A percentile compares a stretch with the other conserved stretches of the same genome.
Evolutionary conservation across 2,797 vertebrate species (phyloP).

Genomic region (Pipistrellus pipistrellus): DNA sequence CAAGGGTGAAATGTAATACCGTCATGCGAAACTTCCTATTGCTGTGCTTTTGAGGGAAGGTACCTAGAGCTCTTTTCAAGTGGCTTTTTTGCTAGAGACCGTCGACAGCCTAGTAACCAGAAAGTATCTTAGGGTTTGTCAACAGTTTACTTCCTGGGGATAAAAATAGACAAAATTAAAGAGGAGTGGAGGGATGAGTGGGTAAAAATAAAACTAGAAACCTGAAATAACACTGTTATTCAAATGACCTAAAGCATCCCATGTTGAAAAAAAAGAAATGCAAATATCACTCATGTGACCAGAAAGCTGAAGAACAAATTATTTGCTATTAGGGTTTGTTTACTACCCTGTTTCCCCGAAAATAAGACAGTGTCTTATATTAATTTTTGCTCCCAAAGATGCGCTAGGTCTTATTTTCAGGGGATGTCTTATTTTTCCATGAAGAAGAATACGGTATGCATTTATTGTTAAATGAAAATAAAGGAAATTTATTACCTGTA

Average conservation of each 20-base stretch:
- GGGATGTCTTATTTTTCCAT: too few relatives aligned
- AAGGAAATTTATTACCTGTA: too few relatives aligned
- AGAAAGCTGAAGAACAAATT: background rate
- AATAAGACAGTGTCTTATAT: too few relatives aligned
- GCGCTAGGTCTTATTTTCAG: too few relatives aligned
- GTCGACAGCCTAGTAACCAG: background rate
- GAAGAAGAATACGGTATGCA: too few relatives aligned
- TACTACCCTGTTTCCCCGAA: background rate
- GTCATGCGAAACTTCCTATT: background rate
- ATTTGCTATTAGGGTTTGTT: background rate
- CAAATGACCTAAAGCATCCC: background rate
- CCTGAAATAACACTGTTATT: background rate
- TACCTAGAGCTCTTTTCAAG: constrained; percentile 32
- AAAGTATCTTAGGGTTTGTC: background rate
- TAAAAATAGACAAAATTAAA: constrained; percentile 52
- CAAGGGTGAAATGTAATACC: constrained; percentile 63
- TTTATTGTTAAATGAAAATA: too few relatives aligned
- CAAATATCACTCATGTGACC: background rate
- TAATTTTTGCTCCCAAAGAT: too few relatives aligned
- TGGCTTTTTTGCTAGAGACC: constrained; percentile 2
- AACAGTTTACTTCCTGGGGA: constrained; percentile 3
- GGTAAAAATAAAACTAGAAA: constrained; percentile 36
- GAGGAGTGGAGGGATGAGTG: background rate
- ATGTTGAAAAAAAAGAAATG: background rate
- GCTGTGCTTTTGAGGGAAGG: constrained; percentile 41